phyloP scores from a whole-genome alignment of 2,797 vertebrate species.

The Sebastes iracundus region DNA sequence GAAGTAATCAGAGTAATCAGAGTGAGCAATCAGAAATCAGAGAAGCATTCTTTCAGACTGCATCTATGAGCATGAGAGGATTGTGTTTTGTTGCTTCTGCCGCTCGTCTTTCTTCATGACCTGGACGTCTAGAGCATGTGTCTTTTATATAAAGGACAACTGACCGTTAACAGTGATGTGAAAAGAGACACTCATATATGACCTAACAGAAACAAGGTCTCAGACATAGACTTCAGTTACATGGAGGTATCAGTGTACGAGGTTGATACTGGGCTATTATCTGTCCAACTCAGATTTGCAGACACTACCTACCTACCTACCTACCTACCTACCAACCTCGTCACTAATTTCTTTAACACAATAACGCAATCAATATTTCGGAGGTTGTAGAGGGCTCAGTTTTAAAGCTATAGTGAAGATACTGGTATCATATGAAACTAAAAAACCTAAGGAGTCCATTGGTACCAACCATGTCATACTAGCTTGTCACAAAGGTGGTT shows the following conservation, averaged over 20 bases:
- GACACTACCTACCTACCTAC: background rate
- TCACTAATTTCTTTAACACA: no score
- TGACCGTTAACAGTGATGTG: background rate
- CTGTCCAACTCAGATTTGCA: background rate
- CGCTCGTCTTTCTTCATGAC: constrained; percentile 5
- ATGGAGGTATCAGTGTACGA: background rate
- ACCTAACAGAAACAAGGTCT: background rate
- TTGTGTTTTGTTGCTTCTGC: constrained; percentile 11
- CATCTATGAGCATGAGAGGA: background rate
- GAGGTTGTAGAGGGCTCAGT: no score
- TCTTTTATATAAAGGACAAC: background rate
- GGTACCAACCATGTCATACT: no score
- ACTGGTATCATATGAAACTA: no score
- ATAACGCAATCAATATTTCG: no score
- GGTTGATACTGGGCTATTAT: background rate
- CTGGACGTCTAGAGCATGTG: background rate
- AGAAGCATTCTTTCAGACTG: constrained; percentile 22
- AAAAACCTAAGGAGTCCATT: no score
- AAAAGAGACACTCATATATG: background rate
- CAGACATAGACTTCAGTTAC: background rate
- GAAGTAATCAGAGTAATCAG: constrained; percentile 41
- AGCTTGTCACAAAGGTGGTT: no score
- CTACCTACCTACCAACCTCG: no score
- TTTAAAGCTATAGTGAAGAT: no score
- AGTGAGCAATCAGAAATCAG: background rate